Percentiles rank a stretch among this genome's conserved stretches.
These are phyloP conservation scores for Xestoiulus laeticollis DNA, from an alignment of 2,888 invertebrate species.

Conservation along the genomic window DNA sequence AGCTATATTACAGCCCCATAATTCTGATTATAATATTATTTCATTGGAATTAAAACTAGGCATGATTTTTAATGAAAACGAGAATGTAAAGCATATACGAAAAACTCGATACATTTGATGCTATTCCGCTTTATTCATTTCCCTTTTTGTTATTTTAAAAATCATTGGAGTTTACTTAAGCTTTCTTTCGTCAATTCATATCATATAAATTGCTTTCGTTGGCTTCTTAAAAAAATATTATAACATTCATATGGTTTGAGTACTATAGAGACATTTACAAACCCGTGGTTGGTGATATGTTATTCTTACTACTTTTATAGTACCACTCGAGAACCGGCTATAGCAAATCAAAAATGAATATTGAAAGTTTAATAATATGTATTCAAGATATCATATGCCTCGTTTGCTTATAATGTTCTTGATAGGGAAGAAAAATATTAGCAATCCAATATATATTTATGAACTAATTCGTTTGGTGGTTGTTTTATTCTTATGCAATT, in stretches of 20 bases:
- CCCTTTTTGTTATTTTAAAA: not conserved
- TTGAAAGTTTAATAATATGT: not conserved
- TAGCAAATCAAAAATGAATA: not conserved
- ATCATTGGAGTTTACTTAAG: not conserved
- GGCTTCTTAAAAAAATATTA: not conserved
- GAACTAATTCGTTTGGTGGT: not conserved
- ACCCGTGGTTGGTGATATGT: not conserved
- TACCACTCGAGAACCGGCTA: not conserved
- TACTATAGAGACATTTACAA: not conserved
- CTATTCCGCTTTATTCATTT: not conserved
- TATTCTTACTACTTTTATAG: not conserved
- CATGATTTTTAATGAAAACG: not conserved
- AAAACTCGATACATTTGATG: not conserved
- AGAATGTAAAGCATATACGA: not conserved
- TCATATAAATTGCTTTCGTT: not conserved
- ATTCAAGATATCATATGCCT: not conserved
- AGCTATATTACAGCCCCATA: no score
- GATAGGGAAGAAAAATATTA: not conserved
- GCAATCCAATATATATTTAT: conserved; percentile 10
- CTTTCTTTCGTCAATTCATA: no score
- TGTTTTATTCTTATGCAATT: no score
- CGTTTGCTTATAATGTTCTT: not conserved
- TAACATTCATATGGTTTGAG: not conserved
- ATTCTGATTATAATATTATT: no score
- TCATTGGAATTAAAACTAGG: no score